These are phyloP conservation scores for Kryptolebias marmoratus DNA, from an alignment of 2,113 vertebrate species.

Conservation along the genomic window DNA sequence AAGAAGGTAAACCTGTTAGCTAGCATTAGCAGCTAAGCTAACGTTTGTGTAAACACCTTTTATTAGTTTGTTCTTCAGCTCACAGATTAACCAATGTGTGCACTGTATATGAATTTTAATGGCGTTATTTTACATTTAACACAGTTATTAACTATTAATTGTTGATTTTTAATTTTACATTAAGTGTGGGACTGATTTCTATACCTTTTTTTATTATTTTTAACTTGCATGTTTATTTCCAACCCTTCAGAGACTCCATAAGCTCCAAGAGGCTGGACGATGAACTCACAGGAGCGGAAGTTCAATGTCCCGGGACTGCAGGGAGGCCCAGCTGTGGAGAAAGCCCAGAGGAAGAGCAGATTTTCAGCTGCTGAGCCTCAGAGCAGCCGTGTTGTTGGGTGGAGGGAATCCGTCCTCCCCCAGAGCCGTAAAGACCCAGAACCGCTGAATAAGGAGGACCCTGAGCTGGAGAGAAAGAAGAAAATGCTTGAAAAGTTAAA, in stretches of 20 bases:
- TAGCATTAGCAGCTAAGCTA: conserved; percentile 34
- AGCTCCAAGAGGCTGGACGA: conserved; percentile 6
- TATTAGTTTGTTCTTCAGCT: background rate
- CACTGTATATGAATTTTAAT: background rate
- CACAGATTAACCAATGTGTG: background rate
- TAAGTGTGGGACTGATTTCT: background rate
- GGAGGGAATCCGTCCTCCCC: background rate
- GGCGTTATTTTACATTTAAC: background rate
- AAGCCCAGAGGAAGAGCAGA: no score
- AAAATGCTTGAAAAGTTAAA: conserved; percentile 49
- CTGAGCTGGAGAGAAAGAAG: conserved; percentile 54
- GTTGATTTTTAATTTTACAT: background rate
- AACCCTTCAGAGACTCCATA: background rate
- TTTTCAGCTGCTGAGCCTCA: background rate
- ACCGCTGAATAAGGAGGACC: background rate
- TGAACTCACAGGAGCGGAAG: conserved; percentile 44
- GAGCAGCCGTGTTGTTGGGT: background rate
- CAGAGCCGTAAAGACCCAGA: background rate
- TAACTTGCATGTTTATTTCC: background rate
- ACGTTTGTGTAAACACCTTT: background rate
- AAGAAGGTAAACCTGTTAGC: conserved; percentile 34
- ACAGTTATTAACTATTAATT: background rate
- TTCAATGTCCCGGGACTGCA: background rate
- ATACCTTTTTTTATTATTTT: background rate
- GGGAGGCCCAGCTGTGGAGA: background rate